Percentiles rank a stretch among this genome's conserved stretches.
These are phyloP conservation scores for Rallus crepitans DNA, from an alignment of 2,797 vertebrate species.

Conservation along the genomic window DNA sequence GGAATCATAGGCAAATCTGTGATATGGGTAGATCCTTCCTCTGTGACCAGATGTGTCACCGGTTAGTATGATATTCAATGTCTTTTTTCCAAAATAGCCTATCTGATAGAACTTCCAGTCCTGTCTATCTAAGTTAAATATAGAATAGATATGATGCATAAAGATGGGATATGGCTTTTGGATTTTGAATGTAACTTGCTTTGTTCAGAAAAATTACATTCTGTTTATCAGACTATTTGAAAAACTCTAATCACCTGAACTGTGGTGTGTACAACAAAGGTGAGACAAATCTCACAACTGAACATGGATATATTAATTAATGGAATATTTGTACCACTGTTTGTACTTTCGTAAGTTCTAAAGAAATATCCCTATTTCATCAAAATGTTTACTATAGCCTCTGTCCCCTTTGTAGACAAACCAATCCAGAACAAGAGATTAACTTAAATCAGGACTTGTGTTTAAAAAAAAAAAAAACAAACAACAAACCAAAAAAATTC, in stretches of 20 bases:
- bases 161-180: not conserved
- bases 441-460: not conserved
- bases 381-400: not conserved
- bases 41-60: not conserved
- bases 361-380: not conserved
- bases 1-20: not conserved
- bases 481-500: not conserved
- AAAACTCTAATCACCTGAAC: not conserved
- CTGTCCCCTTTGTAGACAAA: not conserved
- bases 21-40: not conserved
- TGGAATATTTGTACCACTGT: not conserved
- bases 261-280: not conserved
- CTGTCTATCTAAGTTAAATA: not conserved
- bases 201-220: not conserved
- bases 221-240: not conserved
- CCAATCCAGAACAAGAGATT: not conserved
- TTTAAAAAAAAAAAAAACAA: not conserved
- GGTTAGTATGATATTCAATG: not conserved
- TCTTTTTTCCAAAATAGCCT: accelerated
- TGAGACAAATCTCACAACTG: not conserved
- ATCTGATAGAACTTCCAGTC: not conserved
- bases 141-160: not conserved
- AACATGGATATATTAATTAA: not conserved
- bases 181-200: not conserved
- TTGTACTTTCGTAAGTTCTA: not conserved